A percentile compares a stretch with the other conserved stretches of the same genome.
Evolutionary conservation across 2,888 invertebrate genomes (phyloP).

Genomic region (Mimumesa dahlbomi): DNA sequence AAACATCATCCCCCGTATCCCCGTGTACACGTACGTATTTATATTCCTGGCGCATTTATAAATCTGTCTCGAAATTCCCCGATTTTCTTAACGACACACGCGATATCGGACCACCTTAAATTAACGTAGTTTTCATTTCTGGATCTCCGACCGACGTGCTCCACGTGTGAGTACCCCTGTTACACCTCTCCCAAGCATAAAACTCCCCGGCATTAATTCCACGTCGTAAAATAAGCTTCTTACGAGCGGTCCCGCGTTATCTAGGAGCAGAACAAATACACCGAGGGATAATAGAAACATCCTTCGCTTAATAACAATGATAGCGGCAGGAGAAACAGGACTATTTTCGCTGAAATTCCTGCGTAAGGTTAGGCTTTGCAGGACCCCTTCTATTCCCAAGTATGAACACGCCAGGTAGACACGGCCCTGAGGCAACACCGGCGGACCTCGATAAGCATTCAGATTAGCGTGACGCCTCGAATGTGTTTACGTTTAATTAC

Average conservation of each 20-base stretch:
- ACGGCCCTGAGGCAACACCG: constrained; percentile 74
- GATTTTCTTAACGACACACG: constrained; percentile 4
- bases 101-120: no score
- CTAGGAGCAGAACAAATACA: constrained; percentile 35
- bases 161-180: no score
- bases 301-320: constrained; percentile 46
- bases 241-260: constrained; percentile 34
- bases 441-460: constrained; percentile 78
- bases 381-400: constrained; percentile 57
- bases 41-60: no score
- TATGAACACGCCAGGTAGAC: constrained; percentile 70
- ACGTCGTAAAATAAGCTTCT: constrained; percentile 41
- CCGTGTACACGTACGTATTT: no score
- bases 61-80: constrained; percentile 8
- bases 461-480: constrained; percentile 79
- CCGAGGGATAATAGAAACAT: constrained; percentile 55
- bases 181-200: constrained; percentile 22
- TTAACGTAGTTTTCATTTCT: no score
- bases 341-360: constrained; percentile 48
- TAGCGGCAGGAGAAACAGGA: constrained; percentile 27
- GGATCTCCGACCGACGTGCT: no score
- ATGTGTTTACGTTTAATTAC: constrained; percentile 80
- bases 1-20: no score
- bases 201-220: constrained; percentile 32
- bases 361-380: constrained; percentile 39